These are phyloP conservation scores for Linepithema humile DNA, from an alignment of 1,140 invertebrate genomes.

Conservation along the genomic window DNA sequence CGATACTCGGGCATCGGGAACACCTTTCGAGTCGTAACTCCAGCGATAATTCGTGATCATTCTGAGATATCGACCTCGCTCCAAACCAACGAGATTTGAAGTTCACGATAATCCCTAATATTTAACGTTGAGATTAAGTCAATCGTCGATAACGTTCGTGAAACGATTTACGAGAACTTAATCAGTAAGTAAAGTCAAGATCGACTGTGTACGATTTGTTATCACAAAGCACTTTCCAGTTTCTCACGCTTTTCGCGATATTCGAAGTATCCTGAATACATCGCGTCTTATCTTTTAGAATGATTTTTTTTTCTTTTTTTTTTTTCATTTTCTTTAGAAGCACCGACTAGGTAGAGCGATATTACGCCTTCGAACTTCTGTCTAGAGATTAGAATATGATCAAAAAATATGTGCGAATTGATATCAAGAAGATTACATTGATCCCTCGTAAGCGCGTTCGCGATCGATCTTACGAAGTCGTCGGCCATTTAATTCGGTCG, in stretches of 20 bases:
- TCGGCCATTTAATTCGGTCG: constrained; percentile 52
- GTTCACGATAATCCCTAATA: background rate
- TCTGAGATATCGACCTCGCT: background rate
- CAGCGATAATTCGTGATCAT: background rate
- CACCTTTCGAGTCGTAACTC: constrained; percentile 4
- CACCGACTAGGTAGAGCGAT: constrained; percentile 43
- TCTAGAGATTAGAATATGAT: constrained; percentile 78
- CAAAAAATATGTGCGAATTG: constrained; percentile 83
- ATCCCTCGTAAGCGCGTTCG: constrained; percentile 79
- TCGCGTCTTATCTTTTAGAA: constrained; percentile 13
- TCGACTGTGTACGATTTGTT: constrained; percentile 41
- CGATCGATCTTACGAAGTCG: constrained; percentile 54
- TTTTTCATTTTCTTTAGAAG: constrained; percentile 47
- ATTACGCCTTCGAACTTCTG: constrained; percentile 37
- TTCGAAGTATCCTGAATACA: background rate
- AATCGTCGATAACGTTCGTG: background rate
- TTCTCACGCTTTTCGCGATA: constrained; percentile 31
- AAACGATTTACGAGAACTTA: constrained; percentile 29
- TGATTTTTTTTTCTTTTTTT: background rate
- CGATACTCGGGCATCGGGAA: background rate
- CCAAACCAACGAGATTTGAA: background rate
- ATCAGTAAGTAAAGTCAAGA: constrained; percentile 39
- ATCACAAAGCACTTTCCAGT: constrained; percentile 50
- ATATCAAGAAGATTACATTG: constrained; percentile 80
- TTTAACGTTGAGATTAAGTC: constrained; percentile 25